Evolutionary conservation across 2,797 vertebrate species (phyloP).

Genomic region (Hipposideros larvatus): DNA sequence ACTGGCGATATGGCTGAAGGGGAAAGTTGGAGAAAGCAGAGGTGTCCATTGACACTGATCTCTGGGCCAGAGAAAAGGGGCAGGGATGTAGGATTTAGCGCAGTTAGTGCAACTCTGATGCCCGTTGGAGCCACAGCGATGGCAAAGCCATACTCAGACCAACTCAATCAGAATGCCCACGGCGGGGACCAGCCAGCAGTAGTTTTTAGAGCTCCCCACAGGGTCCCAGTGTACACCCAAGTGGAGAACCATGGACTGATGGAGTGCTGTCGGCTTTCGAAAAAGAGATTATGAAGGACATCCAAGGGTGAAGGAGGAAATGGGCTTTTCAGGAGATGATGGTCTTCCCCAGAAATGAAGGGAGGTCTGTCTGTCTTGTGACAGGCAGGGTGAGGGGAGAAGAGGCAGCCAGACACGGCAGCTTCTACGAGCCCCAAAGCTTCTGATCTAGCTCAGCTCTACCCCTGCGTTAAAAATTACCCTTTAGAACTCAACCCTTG

Average conservation of each 20-base stretch:
- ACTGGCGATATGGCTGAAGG: neutral
- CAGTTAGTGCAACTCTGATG: rapidly evolving
- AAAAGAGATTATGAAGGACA: neutral
- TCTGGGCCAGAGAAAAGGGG: neutral
- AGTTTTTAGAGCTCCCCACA: neutral
- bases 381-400: neutral
- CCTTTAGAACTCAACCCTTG: neutral
- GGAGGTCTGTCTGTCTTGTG: neutral
- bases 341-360: neutral
- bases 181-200: neutral
- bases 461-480: neutral
- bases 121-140: neutral
- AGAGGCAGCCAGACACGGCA: neutral
- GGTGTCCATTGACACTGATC: neutral
- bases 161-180: neutral
- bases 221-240: neutral
- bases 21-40: neutral
- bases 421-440: neutral
- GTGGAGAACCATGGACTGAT: neutral
- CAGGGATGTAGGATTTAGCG: neutral
- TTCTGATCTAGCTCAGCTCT: neutral
- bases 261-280: neutral
- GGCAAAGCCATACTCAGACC: neutral
- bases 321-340: neutral
- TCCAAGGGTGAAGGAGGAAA: neutral